Evolutionary conservation across 2,888 invertebrate species (phyloP).

Genomic region (Drosophila macrospina): DNA sequence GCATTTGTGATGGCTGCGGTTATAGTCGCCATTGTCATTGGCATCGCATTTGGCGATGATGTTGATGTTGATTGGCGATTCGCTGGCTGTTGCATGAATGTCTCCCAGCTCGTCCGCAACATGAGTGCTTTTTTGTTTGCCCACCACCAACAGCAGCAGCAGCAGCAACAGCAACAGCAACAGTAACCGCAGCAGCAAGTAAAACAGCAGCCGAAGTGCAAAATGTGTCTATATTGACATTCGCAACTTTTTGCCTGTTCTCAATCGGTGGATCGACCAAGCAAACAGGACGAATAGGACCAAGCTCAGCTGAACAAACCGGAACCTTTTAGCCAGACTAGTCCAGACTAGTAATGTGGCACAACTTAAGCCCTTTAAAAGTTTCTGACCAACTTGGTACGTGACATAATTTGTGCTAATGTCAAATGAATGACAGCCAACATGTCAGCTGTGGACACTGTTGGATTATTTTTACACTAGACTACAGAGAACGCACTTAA

Average conservation of each 20-base stretch:
- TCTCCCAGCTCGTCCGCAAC: slow-evolving; percentile 19
- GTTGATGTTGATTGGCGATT: slow-evolving; percentile 79
- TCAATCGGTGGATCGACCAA: slow-evolving; percentile 26
- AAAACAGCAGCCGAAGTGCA: slow-evolving; percentile 38
- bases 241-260: slow-evolving; percentile 48
- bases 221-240: slow-evolving; percentile 61
- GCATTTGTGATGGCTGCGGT: slow-evolving; percentile 78
- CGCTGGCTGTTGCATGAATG: slow-evolving; percentile 63
- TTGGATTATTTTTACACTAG: slow-evolving; percentile 17
- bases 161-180: no score
- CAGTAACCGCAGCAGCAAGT: slow-evolving; percentile 10
- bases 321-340: slow-evolving; percentile 21
- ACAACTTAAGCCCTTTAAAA: slow-evolving; percentile 68
- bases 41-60: slow-evolving; percentile 69
- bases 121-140: slow-evolving; percentile 52
- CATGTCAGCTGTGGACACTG: slow-evolving; percentile 15
- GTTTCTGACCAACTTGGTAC: slow-evolving; percentile 62
- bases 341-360: slow-evolving; percentile 55
- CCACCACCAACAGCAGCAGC: background rate
- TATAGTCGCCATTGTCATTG: slow-evolving; percentile 61
- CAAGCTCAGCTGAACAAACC: slow-evolving; percentile 22
- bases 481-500: slow-evolving; percentile 8
- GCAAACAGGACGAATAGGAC: slow-evolving; percentile 23
- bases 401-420: slow-evolving; percentile 79
- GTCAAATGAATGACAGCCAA: slow-evolving; percentile 49